Base-by-base conservation (phyloP, 1,140 invertebrate species). In the Chionoecetes opilio region DNA sequence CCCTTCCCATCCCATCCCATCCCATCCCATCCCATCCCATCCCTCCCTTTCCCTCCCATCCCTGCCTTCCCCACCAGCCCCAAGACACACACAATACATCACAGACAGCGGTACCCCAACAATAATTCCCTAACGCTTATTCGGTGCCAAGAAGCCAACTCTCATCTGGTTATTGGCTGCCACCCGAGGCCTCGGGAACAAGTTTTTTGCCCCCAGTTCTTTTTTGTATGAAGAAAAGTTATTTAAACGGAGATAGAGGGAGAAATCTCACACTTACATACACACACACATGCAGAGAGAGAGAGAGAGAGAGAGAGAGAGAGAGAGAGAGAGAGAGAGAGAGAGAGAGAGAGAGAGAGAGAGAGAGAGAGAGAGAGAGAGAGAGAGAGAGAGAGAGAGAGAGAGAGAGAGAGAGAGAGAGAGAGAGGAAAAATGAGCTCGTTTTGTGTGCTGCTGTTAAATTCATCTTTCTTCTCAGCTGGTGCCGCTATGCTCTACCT, bases 121-220 rank as follows among this genome's bases (percentile, higher is more conserved):
- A 88, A 88, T 88, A 26, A 88, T 38, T 88, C 37, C 26, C 35
- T 26, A 38, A 88, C 29, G 35, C 29, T 31, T 41, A 3, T 21
- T 3, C 41, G 35, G 37, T 34, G 26, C 29, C 37, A n/a, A 88
- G 37, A 38, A 34, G 37, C 86, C 26, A 21, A 29, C 86, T 37
- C 37, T 88, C 86, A 88, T 88, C 86, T 88, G 86, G 86, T 38
- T 88, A 88, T 88, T 88, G 86, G 86, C 86, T 38, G 9, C 34
- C 21, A 38, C 35, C 35, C 35, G 86, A 88, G 37, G 35, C 86
- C 53, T 8, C 38, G 26, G 26, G 53, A 32, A 32, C 53, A 91
- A 91, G n/a, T 75, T 91, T 90, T 29, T 46, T 53, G 46, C 46
- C 46, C 46, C 46, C 21, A 14, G 11, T 53, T 17, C 46, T 53